These are phyloP conservation scores for Leptura quadrifasciata DNA, from an alignment of 2,888 invertebrate genomes.

Conservation along the genomic window DNA sequence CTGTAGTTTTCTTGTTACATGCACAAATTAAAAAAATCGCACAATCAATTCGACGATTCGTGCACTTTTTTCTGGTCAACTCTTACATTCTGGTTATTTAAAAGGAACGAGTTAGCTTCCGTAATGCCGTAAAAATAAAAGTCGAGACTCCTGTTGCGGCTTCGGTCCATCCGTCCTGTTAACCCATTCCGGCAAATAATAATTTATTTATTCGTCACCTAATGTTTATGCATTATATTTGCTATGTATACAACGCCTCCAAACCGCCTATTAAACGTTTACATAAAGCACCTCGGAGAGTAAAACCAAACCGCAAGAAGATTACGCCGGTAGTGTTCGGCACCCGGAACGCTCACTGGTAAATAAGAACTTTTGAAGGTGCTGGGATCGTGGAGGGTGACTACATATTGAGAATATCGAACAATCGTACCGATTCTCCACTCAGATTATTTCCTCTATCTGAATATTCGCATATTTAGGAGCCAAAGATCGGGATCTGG, in stretches of 20 bases:
- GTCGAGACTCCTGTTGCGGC: neutral
- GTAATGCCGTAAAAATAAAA: neutral
- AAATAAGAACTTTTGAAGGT: conserved; percentile 33
- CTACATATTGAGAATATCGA: conserved; percentile 37
- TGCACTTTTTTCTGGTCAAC: no score
- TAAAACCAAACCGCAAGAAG: conserved; percentile 32
- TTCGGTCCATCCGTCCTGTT: neutral
- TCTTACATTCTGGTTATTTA: no score
- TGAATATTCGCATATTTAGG: conserved; percentile 22
- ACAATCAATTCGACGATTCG: no score
- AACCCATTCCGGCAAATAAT: neutral
- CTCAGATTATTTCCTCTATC: conserved; percentile 33
- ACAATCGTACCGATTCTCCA: conserved; percentile 32
- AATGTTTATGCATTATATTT: conserved; percentile 32
- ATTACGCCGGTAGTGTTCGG: conserved; percentile 13
- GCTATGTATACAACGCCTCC: conserved; percentile 8
- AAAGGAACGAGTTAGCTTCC: no score
- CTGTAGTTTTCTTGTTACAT: no score
- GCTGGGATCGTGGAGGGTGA: neutral
- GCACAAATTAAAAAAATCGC: no score
- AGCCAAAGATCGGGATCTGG: neutral
- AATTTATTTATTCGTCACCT: conserved; percentile 24
- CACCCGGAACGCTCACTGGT: neutral
- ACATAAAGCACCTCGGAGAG: conserved; percentile 14
- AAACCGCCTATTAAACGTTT: conserved; percentile 33